Percentiles rank a stretch among this genome's conserved stretches.
Conservation (phyloP, 2,113 vertebrate species). For the Pteropus alecto region DNA sequence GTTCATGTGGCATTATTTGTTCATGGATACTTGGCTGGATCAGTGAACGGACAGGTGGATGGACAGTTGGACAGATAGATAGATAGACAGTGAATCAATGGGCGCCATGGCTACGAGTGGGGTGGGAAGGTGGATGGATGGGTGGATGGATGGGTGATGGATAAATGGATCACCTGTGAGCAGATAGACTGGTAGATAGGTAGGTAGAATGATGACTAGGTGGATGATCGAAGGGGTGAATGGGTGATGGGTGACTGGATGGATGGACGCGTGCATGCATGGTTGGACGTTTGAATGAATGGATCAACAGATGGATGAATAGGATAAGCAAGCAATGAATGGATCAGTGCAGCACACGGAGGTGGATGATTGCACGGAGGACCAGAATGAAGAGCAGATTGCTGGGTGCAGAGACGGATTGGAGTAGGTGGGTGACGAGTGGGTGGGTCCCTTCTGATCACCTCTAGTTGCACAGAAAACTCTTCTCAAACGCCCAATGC, state of each 20-base stretch:
- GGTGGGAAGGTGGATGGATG: background rate
- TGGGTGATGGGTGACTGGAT: background rate
- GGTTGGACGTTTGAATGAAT: background rate
- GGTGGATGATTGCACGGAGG: background rate
- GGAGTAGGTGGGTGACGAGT: accelerated
- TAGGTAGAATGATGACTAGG: too few relatives aligned
- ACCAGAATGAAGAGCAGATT: background rate
- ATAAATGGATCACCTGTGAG: background rate
- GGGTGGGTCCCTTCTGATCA: background rate
- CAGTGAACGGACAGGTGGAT: background rate
- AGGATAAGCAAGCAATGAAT: background rate
- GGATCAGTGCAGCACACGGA: accelerated
- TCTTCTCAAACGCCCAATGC: background rate
- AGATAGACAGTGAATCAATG: background rate
- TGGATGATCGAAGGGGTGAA: too few relatives aligned
- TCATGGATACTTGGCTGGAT: background rate
- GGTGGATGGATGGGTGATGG: background rate
- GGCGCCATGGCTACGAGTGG: background rate
- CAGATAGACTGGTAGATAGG: too few relatives aligned
- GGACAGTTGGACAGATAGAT: background rate
- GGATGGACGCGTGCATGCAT: background rate
- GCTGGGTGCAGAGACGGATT: background rate
- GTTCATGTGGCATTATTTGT: background rate
- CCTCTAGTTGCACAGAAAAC: background rate
- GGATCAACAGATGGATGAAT: background rate